These are phyloP conservation scores for Eurystomus glaucurus DNA, from an alignment of 2,797 vertebrate genomes.

Conservation along the genomic window DNA sequence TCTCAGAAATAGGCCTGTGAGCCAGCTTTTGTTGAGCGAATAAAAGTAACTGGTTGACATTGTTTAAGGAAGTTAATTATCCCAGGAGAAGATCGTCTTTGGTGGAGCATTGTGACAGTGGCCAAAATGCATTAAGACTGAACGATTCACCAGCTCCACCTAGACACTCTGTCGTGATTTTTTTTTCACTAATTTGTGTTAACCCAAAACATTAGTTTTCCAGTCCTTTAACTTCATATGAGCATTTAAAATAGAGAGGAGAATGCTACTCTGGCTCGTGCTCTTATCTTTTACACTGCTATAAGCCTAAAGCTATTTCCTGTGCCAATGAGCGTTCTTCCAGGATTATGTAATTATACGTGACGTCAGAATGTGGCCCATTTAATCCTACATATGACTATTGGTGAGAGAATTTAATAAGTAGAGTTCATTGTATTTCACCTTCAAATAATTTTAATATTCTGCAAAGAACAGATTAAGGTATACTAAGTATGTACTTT, in stretches of 20 bases:
- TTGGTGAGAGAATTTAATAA: not conserved
- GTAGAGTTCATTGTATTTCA: not conserved
- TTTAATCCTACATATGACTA: not conserved
- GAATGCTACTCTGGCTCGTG: not conserved
- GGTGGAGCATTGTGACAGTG: not conserved
- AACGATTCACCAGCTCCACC: not conserved
- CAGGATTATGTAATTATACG: not conserved
- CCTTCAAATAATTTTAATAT: not conserved
- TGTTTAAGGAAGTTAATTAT: constrained; percentile 15
- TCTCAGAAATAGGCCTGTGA: not conserved
- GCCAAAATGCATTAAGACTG: constrained; percentile 20
- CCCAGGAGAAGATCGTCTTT: not conserved
- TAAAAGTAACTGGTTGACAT: not conserved
- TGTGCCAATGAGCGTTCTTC: not conserved
- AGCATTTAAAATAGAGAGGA: not conserved
- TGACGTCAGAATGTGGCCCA: not conserved
- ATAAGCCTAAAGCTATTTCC: not conserved
- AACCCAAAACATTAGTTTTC: not conserved
- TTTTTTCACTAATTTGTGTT: not conserved
- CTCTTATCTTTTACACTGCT: not conserved
- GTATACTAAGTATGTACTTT: rapidly evolving
- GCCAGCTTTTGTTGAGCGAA: constrained; percentile 8
- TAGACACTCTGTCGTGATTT: not conserved
- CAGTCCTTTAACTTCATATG: not conserved
- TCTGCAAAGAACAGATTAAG: not conserved